These are phyloP conservation scores for Sporophila hypoxantha DNA, from an alignment of 2,113 vertebrate genomes.

Conservation along the genomic window DNA sequence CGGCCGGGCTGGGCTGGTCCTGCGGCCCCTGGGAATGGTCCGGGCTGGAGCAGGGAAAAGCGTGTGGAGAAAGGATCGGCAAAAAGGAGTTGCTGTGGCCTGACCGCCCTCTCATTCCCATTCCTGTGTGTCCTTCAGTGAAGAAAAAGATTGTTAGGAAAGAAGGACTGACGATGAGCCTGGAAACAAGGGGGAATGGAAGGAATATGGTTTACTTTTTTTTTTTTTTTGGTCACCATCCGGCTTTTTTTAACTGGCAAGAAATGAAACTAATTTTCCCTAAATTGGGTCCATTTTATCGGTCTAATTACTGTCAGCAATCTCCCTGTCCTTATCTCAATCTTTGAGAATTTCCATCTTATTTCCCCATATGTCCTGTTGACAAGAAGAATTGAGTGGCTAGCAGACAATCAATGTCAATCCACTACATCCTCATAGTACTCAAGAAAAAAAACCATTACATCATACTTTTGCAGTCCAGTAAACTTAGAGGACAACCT, in stretches of 20 bases:
- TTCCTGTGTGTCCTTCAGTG: fast-evolving
- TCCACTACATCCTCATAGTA: neutral
- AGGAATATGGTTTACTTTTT: neutral
- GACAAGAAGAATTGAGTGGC: neutral
- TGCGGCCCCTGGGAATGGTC: fast-evolving
- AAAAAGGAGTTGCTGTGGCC: neutral
- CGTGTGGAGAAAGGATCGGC: fast-evolving
- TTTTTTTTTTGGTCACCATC: neutral
- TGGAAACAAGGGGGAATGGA: neutral
- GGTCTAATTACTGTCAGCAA: fast-evolving
- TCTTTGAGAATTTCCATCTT: neutral
- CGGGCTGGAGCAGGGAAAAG: fast-evolving
- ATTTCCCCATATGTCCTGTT: no score
- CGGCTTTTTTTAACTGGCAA: neutral
- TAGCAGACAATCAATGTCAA: neutral
- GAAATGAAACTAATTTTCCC: neutral
- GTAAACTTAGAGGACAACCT: neutral
- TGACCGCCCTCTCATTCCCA: fast-evolving
- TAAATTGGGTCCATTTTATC: neutral
- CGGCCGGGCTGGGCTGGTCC: no score
- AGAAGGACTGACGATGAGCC: neutral
- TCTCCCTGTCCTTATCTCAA: neutral
- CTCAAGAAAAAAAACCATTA: neutral
- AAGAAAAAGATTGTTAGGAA: fast-evolving
- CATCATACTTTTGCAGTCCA: neutral